These are phyloP conservation scores for Stichopus horrens DNA, from an alignment of 53 echinoderm and acorn worm genomes.

Conservation along the genomic window DNA sequence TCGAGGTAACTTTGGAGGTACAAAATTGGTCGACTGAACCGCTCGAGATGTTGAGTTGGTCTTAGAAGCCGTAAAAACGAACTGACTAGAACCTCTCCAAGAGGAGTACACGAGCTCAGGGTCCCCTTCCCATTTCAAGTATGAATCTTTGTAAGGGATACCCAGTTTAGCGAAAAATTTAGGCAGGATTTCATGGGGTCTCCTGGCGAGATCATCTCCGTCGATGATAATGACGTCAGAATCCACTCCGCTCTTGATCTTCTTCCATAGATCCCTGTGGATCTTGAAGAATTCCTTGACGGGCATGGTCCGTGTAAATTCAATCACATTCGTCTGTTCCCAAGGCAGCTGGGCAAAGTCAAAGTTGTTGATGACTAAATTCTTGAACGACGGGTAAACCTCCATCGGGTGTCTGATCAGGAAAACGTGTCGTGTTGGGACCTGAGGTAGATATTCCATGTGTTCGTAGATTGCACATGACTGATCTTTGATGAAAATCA, in stretches of 20 bases:
- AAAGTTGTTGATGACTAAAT: not conserved
- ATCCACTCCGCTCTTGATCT: constrained; percentile 1
- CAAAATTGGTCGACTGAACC: not conserved
- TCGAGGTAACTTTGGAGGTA: constrained; percentile 1
- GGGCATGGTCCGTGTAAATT: not conserved
- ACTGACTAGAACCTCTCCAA: not conserved
- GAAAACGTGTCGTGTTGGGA: constrained; percentile 17
- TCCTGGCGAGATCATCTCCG: constrained; percentile 17
- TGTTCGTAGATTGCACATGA: not conserved
- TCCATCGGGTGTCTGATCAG: constrained; percentile 16
- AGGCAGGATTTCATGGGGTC: not conserved
- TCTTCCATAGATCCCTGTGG: constrained; percentile 8
- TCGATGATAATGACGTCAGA: constrained; percentile 8
- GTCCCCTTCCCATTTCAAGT: not conserved
- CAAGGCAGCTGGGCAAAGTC: not conserved
- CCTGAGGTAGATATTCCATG: not conserved
- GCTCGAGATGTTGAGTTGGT: constrained; percentile 2
- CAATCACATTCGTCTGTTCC: not conserved
- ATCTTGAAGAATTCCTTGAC: not conserved
- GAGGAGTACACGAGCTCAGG: constrained; percentile 5
- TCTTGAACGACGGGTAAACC: not conserved
- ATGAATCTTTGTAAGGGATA: constrained; percentile 13
- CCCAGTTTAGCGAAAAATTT: constrained; percentile 2
- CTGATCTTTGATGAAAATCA: constrained; percentile 15
- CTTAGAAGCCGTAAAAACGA: not conserved